Evolutionary conservation across 2,888 invertebrate species (phyloP).

Genomic region (Furcula furcula): DNA sequence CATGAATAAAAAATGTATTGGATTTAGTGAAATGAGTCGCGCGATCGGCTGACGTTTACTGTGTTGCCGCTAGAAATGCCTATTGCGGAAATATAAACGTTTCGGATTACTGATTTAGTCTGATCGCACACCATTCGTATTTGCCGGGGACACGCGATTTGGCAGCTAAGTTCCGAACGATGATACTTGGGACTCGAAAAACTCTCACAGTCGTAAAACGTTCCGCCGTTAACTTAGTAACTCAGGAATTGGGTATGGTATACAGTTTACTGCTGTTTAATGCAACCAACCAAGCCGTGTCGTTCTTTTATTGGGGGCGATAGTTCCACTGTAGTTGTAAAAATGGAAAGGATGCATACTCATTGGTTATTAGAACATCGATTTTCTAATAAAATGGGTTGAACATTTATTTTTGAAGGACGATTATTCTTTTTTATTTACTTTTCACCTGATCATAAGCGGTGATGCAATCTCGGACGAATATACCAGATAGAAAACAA

Average conservation of each 20-base stretch:
- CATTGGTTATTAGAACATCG: slow-evolving; percentile 15
- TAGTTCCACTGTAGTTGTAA: slow-evolving; percentile 26
- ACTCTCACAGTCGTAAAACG: slow-evolving; percentile 32
- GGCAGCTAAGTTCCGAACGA: slow-evolving; percentile 33
- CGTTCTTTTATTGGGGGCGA: slow-evolving; percentile 26
- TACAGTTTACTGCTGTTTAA: slow-evolving; percentile 32
- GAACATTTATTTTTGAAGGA: no score
- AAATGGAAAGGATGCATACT: slow-evolving; percentile 21
- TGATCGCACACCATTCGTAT: slow-evolving; percentile 50
- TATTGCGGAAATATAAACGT: slow-evolving; percentile 68
- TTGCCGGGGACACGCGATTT: slow-evolving; percentile 47
- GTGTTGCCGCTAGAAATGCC: slow-evolving; percentile 56
- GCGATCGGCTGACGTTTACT: slow-evolving; percentile 57
- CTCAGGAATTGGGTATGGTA: slow-evolving; percentile 29
- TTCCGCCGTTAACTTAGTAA: slow-evolving; percentile 25
- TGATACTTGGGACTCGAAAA: slow-evolving; percentile 31
- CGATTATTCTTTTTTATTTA: no score
- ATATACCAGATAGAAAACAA: no score
- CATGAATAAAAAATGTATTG: slow-evolving; percentile 82
- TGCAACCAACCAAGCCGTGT: slow-evolving; percentile 29
- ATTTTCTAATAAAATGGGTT: slow-evolving; percentile 3
- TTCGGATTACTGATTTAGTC: slow-evolving; percentile 51
- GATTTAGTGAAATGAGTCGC: slow-evolving; percentile 78
- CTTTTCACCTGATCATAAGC: no score
- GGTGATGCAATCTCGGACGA: no score